Evolutionary conservation across 1,140 invertebrate genomes (phyloP).

Genomic region (Penaeus vannamei): DNA sequence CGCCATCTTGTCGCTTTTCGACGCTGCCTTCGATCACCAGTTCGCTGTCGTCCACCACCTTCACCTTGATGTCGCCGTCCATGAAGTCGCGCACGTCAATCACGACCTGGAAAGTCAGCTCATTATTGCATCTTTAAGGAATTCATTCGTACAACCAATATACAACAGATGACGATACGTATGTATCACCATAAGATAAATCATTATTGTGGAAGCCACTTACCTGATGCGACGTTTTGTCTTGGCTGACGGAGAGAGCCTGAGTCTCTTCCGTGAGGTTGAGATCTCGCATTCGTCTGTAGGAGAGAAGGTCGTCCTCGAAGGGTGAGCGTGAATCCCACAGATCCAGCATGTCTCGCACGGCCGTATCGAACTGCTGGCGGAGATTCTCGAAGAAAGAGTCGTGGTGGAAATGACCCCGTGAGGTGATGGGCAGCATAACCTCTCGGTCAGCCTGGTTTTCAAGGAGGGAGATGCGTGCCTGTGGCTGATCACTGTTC

Average conservation of each 20-base stretch:
- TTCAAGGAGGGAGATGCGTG: not conserved
- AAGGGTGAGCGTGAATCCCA: slow-evolving; percentile 8
- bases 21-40: slow-evolving; percentile 63
- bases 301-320: slow-evolving; percentile 35
- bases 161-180: too few species aligned
- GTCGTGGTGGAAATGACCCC: slow-evolving; percentile 43
- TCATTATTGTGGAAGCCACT: not conserved
- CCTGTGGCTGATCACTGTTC: not conserved
- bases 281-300: slow-evolving; percentile 34
- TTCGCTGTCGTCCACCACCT: slow-evolving; percentile 64
- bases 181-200: too few species aligned
- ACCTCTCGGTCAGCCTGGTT: not conserved
- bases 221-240: slow-evolving; percentile 49
- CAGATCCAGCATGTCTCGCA: slow-evolving; percentile 8
- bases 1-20: slow-evolving; percentile 47
- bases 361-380: slow-evolving; percentile 37
- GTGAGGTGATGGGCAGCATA: slow-evolving; percentile 25
- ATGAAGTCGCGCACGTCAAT: slow-evolving; percentile 65
- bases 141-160: too few species aligned
- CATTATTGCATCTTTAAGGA: not conserved
- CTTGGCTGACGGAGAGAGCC: slow-evolving; percentile 47
- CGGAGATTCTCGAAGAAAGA: slow-evolving; percentile 40
- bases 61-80: slow-evolving; percentile 62
- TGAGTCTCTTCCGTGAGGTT: slow-evolving; percentile 51
- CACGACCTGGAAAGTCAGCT: slow-evolving; percentile 47